A percentile compares a stretch with the other conserved stretches of the same genome.
Conservation (phyloP, 64 coral and sea anemone genomes). For the Actinia tenebrosa region DNA sequence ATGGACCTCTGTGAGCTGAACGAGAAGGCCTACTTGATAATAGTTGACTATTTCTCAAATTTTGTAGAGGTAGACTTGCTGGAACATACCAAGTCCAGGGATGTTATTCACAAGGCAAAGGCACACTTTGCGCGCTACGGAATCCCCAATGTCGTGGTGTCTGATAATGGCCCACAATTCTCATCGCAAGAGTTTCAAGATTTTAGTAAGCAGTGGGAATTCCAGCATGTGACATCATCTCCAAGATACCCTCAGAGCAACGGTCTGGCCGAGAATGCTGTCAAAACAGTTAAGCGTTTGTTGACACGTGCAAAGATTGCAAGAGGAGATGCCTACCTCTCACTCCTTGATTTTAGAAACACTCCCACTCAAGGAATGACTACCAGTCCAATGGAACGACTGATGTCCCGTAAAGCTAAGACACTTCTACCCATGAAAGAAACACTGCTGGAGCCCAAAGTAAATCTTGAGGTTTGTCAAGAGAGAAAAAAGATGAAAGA, state of each 20-base stretch:
- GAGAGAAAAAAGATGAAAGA: slow-evolving; percentile 19
- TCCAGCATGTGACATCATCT: not conserved
- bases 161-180: not conserved
- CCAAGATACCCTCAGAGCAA: not conserved
- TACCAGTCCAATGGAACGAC: slow-evolving; percentile 10
- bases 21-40: slow-evolving; percentile 2
- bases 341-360: not conserved
- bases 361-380: not conserved
- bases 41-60: slow-evolving; percentile 1
- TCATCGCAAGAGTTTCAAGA: slow-evolving; percentile 1
- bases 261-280: slow-evolving; percentile 3
- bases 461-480: not conserved
- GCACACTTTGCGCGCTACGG: not conserved
- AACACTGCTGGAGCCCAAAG: slow-evolving; percentile 37
- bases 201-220: not conserved
- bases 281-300: not conserved
- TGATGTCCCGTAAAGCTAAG: slow-evolving; percentile 42
- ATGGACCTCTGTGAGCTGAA: slow-evolving; percentile 36
- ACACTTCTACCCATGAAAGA: slow-evolving; percentile 44
- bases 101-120: not conserved
- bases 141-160: not conserved
- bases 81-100: not conserved
- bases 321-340: not conserved
- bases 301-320: not conserved
- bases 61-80: slow-evolving; percentile 17